These are phyloP conservation scores for Tonatia bakeri DNA, from an alignment of 2,113 vertebrate genomes.

Conservation along the genomic window DNA sequence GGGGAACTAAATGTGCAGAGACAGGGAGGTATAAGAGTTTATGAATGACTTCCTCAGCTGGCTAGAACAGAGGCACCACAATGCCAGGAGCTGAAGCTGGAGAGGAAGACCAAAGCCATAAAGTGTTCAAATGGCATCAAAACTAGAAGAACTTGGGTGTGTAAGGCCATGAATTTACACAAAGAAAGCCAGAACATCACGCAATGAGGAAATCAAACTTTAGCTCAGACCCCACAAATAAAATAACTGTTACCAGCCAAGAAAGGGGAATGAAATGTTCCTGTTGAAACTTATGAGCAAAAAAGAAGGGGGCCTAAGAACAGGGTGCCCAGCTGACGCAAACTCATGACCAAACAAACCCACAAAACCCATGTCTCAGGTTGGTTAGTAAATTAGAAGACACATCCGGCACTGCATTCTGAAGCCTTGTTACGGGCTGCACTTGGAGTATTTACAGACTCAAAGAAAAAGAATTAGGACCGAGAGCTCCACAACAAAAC, in stretches of 20 bases:
- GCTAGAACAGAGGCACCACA: neutral
- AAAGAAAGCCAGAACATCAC: neutral
- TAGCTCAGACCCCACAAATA: slow-evolving; percentile 17
- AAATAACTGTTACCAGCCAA: neutral
- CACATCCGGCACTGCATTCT: slow-evolving; percentile 21
- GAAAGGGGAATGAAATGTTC: slow-evolving; percentile 18
- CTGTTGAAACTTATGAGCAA: neutral
- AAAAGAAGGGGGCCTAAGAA: slow-evolving; percentile 31
- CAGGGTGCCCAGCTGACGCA: slow-evolving; percentile 28
- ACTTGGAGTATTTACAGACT: slow-evolving; percentile 52
- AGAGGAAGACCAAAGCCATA: neutral
- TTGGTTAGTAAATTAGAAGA: slow-evolving; percentile 33
- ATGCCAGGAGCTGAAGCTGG: neutral
- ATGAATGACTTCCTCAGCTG: neutral
- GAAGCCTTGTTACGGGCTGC: slow-evolving; percentile 40
- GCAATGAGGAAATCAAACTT: neutral
- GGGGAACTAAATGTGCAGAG: neutral
- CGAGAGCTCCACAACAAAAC: slow-evolving; percentile 47
- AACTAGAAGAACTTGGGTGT: neutral
- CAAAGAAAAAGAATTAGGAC: slow-evolving; percentile 41
- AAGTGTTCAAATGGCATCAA: neutral
- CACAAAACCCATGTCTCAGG: neutral
- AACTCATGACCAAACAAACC: slow-evolving; percentile 23
- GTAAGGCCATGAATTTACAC: neutral
- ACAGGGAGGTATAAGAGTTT: too few species aligned